Evolutionary conservation across 2,113 vertebrate species (phyloP), one percentile per base, ranked within the genome.

Genomic region (Ameiurus melas): DNA sequence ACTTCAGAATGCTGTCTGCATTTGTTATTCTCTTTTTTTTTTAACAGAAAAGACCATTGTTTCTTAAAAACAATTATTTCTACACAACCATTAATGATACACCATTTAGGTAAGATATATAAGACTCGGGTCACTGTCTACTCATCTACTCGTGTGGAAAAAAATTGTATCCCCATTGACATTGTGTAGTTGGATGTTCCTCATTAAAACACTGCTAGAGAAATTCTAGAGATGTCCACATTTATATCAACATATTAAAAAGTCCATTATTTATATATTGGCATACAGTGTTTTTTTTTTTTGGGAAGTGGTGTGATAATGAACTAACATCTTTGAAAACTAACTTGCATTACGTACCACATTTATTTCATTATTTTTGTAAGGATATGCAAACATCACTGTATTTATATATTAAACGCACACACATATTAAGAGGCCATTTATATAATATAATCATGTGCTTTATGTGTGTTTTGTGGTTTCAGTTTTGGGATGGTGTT

Each of bases 1-100:
- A 19, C 57, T 51, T 27, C 7, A 25, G 2, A 60, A 58, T 84
- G 84, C n/a, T 85, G 8, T 53, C n/a, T 77, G 33, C 9, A 43
- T 83, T 78, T 84, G 30, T 68, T 84, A 22, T 30, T 10, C 16
- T 84, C 0, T 47, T 47, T 68, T 81, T 77, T 89, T 62, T 80
- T 27, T 58, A 30, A 91, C 90, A 99, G 98, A 99, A 96, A 93
- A 94, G 98, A 22, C 96, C 97, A 39, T 92, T 99, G 47, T 98
- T 96, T 91, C 96, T 99, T 81, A 94, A 95, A 94, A 97, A 98
- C 19, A 94, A 99, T 43, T 99, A 99, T 88, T 99, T 97, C 95
- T 98, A 97, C 95, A 99, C 97, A 5, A 96, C 96, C 91, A 98
- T 99, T 85, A 96, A 95, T 17, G 95, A 96, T 36, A 99, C 98